Conservation (phyloP, 2,113 vertebrate species). For the Pontoporia blainvillei region DNA sequence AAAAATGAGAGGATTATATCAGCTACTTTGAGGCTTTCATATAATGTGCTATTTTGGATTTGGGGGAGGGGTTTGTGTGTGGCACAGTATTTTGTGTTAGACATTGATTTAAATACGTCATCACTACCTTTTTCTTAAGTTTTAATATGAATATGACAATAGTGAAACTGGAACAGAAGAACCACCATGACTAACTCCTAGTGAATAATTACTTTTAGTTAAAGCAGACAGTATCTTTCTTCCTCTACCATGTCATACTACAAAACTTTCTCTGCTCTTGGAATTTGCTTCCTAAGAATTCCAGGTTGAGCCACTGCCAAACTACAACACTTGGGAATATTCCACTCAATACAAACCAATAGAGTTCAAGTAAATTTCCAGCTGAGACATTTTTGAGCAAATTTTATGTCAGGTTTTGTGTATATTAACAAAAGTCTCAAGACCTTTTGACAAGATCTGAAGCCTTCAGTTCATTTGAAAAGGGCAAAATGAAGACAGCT, state of each 20-base stretch:
- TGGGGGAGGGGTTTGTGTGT: background rate
- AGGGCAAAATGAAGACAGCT: slow-evolving; percentile 28
- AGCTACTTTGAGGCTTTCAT: background rate
- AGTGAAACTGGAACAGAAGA: background rate
- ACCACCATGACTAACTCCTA: background rate
- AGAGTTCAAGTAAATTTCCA: slow-evolving; percentile 44
- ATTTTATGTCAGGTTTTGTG: slow-evolving; percentile 35
- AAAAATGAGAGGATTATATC: background rate
- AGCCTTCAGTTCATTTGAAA: slow-evolving; percentile 44
- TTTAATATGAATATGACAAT: background rate
- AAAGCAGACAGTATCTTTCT: background rate
- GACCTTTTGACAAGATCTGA: slow-evolving; percentile 44
- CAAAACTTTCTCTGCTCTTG: background rate
- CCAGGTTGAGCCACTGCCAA: background rate
- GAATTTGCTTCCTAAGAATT: slow-evolving; percentile 35
- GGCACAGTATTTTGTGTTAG: background rate
- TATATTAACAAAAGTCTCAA: slow-evolving; percentile 25
- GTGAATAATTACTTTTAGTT: slow-evolving; percentile 25
- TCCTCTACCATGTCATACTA: background rate
- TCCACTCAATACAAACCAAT: background rate
- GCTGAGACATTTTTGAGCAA: slow-evolving; percentile 52
- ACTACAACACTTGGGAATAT: slow-evolving; percentile 20
- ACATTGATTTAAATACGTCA: background rate
- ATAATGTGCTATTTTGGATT: background rate
- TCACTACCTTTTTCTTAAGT: background rate